Evolutionary conservation across 2,888 invertebrate species (phyloP).

Genomic region (Ormyrus labotus): DNA sequence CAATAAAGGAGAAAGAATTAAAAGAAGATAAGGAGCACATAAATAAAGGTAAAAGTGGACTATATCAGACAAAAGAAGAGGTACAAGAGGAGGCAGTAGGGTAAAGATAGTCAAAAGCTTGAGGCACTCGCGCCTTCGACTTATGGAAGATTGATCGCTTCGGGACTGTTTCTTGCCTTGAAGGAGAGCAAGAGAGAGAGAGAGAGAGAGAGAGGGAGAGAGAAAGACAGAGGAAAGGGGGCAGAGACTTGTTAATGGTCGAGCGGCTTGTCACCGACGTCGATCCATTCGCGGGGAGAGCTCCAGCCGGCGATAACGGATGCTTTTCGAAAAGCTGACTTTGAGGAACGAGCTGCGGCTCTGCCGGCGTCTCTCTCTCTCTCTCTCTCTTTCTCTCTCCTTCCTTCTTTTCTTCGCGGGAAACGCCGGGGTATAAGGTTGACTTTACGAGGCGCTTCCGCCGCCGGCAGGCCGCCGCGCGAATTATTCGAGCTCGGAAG

Average conservation of each 20-base stretch:
- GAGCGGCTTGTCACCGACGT: conserved; percentile 65
- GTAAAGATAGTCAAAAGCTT: conserved; percentile 49
- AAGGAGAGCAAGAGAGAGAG: neutral
- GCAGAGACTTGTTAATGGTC: conserved; percentile 66
- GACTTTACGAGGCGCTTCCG: conserved; percentile 41
- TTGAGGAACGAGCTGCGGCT: conserved; percentile 55
- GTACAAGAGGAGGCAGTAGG: conserved; percentile 1
- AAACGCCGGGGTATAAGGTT: conserved; percentile 8
- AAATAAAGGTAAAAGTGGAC: conserved; percentile 25
- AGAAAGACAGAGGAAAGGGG: neutral
- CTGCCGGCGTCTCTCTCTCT: neutral
- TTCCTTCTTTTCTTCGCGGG: neutral
- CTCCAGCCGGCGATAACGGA: conserved; percentile 47
- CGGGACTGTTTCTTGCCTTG: conserved; percentile 46
- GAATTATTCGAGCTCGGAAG: conserved; percentile 45
- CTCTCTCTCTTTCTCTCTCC: neutral
- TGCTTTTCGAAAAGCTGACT: conserved; percentile 56
- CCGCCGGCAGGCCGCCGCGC: neutral
- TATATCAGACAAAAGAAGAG: neutral
- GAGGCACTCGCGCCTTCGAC: conserved; percentile 59
- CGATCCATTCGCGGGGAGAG: conserved; percentile 58
- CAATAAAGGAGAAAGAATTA: conserved; percentile 12
- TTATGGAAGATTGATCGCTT: conserved; percentile 68
- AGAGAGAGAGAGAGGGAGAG: neutral
- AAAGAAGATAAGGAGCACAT: conserved; percentile 3